Percentiles rank a stretch among this genome's conserved stretches.
These are phyloP conservation scores for Drosophila prostipennis DNA, from an alignment of 2,888 invertebrate genomes.

Conservation along the genomic window DNA sequence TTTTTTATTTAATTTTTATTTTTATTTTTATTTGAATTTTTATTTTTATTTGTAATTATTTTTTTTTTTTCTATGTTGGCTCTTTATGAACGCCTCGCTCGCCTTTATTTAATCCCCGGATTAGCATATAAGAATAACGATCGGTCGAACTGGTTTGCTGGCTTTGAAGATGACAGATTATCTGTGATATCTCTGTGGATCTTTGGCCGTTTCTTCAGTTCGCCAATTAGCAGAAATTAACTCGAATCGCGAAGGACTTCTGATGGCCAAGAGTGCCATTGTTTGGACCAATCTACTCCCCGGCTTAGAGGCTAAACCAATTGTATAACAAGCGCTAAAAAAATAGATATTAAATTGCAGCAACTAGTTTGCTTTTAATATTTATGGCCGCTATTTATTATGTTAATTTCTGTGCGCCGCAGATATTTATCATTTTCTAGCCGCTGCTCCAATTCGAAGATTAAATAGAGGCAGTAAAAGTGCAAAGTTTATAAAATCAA, in stretches of 20 bases:
- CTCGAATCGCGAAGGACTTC: constrained; percentile 30
- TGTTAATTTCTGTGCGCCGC: constrained; percentile 40
- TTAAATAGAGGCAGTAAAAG: constrained; percentile 31
- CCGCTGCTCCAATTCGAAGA: constrained; percentile 54
- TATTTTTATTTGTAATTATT: no score
- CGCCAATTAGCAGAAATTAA: constrained; percentile 34
- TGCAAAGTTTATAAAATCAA: constrained; percentile 52
- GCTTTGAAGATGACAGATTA: constrained; percentile 18
- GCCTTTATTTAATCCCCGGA: constrained; percentile 16
- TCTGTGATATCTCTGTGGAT: constrained; percentile 13
- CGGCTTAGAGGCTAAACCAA: constrained; percentile 38
- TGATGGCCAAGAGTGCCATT: constrained; percentile 32
- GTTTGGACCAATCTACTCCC: constrained; percentile 9
- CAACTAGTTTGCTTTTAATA: constrained; percentile 50
- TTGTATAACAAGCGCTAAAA: constrained; percentile 49
- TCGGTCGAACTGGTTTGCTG: constrained; percentile 13
- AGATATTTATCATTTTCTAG: constrained; percentile 24
- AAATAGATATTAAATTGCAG: constrained; percentile 31
- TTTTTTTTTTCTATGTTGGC: no score
- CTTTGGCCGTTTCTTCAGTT: constrained; percentile 11
- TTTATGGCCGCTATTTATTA: constrained; percentile 56
- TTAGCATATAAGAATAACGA: constrained; percentile 30
- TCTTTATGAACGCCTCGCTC: background rate
- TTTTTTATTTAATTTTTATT: no score
- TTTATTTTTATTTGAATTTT: no score